Base-by-base conservation (phyloP, 2,888 invertebrate genomes). In the Allygus modestus region DNA sequence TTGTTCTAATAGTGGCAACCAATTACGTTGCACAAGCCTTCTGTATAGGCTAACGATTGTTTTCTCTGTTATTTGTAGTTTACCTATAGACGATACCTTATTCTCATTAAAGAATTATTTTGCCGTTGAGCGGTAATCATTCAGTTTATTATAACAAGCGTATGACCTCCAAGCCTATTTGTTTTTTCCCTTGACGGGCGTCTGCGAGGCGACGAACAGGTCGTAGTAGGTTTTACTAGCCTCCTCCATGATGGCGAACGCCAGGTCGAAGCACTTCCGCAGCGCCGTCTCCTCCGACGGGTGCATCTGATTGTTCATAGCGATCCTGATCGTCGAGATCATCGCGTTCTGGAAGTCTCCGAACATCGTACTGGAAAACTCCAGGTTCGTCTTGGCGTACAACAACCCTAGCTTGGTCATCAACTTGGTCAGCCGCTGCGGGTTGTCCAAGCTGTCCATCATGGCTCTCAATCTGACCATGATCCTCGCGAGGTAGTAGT, bases 211-310 rank as follows among this genome's bases (percentile, higher is more conserved):
- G 15, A 65, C 31, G 28, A 65, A 65, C 28, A 65, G 31, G 17
- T 65, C 65, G 31, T 65, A 65, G 20, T 65, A 65, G 1, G 65
- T 28, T 28, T 2, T 28, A 15, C 65, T 65, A 0, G 65, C 65
- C 31, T 65, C 65, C 28, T 65, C 28, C 65, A 65, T 65, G 26
- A 65, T 65, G 65, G 28, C 28, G 65, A 65, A 65, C 15, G 65
- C 65, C 15, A 65, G 15, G 15, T 28, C 31, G 31, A 65, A 31
- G 31, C 65, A 65, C 65, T 65, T 65, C 28, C 65, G 17, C 28
- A 65, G 26, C 1, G 65, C 65, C 4, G 1, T 28, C 4, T 65
- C 65, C 31, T 65, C 65, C 1, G 28, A 12, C 65, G 31, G 65
- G 28, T 31, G 31, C 65, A 65, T 28, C 65, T 65, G 26, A n/a